Evolutionary conservation across 2,113 vertebrate species (phyloP), one percentile per base, ranked within the genome.

Genomic region (Triplophysa siluroides): DNA sequence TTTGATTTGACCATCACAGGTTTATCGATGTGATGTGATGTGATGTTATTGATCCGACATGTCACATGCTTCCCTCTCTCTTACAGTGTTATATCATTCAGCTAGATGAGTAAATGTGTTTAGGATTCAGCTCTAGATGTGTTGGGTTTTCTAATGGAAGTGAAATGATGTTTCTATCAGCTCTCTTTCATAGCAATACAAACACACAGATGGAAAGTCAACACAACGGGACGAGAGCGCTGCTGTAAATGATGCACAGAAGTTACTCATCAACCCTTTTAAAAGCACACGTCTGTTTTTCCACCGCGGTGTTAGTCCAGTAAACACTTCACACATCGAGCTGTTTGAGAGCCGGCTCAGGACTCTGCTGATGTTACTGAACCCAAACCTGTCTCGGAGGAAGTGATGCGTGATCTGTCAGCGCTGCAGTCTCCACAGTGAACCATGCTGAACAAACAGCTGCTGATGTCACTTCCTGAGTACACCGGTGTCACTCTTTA

Each of bases 261-360:
- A 72, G 74, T 83, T 82, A 79, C 78, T 76, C 72, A 87, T 87
- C 82, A 84, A 78, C 78, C 38, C 16, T 71, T 81, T 75, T 50
- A 45, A 29, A 38, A 38, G 33, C 33, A 38, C 47, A 11, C 47
- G 21, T 38, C 58, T 21, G 19, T 63, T 21, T 45, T 69, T 62
- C 63, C 71, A 56, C 73, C 10, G 21, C 19, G n/a, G 73, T 83
- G 76, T 78, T 80, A 72, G 64, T 77, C 24, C 26, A 81, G 76
- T 80, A 84, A 79, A 84, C 73, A 71, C 61, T 73, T 72, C 65
- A 73, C 73, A 72, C 54, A 70, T 74, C 58, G 7, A 21, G 73
- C 26, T 54, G 23, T 78, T 71, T 56, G 45, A 47, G 43, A 56
- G 11, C 11, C 4, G 47, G 47, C 47, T 0, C 47, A 50, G 47